Base-by-base conservation (phyloP, 2,113 vertebrate genomes). In the Xenotilapia caudafasciata region DNA sequence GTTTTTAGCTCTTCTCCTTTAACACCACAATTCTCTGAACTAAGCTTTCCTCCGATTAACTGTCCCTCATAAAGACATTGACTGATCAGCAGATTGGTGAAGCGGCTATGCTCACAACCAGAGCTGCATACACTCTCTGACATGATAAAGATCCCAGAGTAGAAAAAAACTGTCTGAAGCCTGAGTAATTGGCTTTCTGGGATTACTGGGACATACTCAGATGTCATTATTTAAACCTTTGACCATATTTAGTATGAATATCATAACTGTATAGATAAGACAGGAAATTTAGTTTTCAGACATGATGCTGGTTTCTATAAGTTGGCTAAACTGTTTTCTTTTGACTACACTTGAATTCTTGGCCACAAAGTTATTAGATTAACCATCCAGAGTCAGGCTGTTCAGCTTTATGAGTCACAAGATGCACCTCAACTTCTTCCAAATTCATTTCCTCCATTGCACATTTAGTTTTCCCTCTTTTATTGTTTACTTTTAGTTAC, bases 161-260 rank as follows among this genome's bases (percentile, higher is more conserved):
- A 73, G 68, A 15, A 45, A 70, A 73, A 26, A 75, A 42, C 68
- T 7, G 40, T 45, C 68, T 75, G 14, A 75, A 47, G 40, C 40
- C 21, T 0, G 2, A 73, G 38, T 42, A 6, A 73, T 10, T 26
- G 21, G 38, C 40, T 75, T 45, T 26, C 21, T 73, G n/a, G 21
- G 38, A 73, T 73, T 45, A 75, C 23, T 47, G 21, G 68, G 3
- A 70, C 65, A 47, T 47, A 28, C 42, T 75, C 14, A 19, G 23
- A 47, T 45, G 23, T 75, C 14, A 75, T 28, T 47, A 28, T 28
- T 75, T 75, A 17, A 28, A 75, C 23, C 23, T 75, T 75, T 75
- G 42, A 28, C 70, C 40, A 47, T 73, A 26, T 73, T 42, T 45
- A 73, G 35, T 73, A 73, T 47, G 68, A 47, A 28, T 42, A 75